Conservation (phyloP, 2,113 vertebrate genomes). For the Hucho hucho region DNA sequence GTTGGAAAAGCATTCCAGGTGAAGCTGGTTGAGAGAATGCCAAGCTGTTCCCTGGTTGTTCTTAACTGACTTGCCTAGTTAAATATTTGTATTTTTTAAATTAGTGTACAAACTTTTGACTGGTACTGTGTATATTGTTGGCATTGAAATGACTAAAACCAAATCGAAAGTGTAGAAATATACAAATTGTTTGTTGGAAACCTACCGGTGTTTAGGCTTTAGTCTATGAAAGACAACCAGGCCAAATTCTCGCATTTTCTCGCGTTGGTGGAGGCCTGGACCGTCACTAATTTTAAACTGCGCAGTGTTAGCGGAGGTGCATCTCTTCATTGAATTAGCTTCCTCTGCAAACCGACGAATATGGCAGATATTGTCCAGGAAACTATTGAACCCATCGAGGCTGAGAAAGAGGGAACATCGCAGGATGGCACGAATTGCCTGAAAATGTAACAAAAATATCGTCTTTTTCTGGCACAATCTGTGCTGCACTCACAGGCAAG, state of each 20-base stretch:
- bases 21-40: too few species aligned
- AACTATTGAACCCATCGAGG: conserved; percentile 49
- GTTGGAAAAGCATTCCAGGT: too few species aligned
- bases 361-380: conserved; percentile 68
- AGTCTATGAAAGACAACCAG: too few species aligned
- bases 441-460: conserved; percentile 78
- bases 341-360: conserved; percentile 16
- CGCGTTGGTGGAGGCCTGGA: conserved; percentile 44
- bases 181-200: too few species aligned
- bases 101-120: too few species aligned
- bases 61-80: too few species aligned
- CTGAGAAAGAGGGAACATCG: conserved; percentile 43
- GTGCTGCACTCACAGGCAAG: conserved; percentile 34
- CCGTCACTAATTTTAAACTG: conserved; percentile 57
- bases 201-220: too few species aligned
- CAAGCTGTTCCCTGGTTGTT: too few species aligned
- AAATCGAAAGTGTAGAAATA: too few species aligned
- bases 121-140: too few species aligned
- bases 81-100: too few species aligned
- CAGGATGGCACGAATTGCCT: conserved; percentile 82
- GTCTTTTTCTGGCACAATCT: neutral
- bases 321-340: conserved; percentile 18
- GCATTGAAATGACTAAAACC: too few species aligned
- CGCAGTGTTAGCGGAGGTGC: conserved; percentile 42
- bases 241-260: conserved; percentile 39